These are phyloP conservation scores for Uria lomvia DNA, from an alignment of 2,113 vertebrate genomes.

Conservation along the genomic window DNA sequence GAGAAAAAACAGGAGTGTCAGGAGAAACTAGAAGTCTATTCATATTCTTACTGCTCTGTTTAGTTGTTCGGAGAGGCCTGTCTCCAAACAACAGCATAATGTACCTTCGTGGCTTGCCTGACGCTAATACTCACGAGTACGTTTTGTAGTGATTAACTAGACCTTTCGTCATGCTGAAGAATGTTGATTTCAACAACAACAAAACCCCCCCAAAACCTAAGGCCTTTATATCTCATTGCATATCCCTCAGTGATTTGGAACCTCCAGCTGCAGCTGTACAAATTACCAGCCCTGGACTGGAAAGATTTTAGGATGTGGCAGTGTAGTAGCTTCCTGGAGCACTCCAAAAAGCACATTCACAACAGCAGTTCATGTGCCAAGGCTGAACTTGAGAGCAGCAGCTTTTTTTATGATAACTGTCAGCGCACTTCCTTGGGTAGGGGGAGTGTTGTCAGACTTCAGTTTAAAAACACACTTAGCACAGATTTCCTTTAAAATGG, in stretches of 20 bases:
- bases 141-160: not conserved
- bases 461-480: not conserved
- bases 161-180: not conserved
- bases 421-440: not conserved
- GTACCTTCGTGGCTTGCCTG: not conserved
- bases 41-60: not conserved
- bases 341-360: not conserved
- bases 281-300: not conserved
- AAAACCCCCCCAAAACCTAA: not conserved
- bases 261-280: not conserved
- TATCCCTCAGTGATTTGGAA: not conserved
- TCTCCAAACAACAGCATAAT: not conserved
- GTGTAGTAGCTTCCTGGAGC: not conserved
- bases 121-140: not conserved
- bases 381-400: not conserved
- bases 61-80: not conserved
- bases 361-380: not conserved
- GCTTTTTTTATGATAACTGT: not conserved
- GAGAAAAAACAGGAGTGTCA: not conserved
- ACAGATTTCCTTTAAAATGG: not conserved
- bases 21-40: not conserved
- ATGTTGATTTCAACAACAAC: not conserved
- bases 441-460: not conserved
- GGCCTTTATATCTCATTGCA: not conserved
- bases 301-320: not conserved